A percentile compares a stretch with the other conserved stretches of the same genome.
Evolutionary conservation across 1,140 invertebrate genomes (phyloP).

Genomic region (Sesamia nonagrioides): DNA sequence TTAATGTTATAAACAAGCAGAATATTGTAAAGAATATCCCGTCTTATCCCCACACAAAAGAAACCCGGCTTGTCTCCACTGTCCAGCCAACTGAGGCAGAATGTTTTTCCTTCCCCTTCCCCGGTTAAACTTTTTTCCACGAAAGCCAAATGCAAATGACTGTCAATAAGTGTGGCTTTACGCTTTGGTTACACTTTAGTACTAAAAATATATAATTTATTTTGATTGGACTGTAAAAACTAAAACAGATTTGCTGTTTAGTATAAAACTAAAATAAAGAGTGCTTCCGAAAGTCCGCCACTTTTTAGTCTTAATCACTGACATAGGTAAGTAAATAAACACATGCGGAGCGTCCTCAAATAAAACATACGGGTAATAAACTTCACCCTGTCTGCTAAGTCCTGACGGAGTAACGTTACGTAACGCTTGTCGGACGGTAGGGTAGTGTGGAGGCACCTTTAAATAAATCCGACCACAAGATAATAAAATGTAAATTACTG

Average conservation of each 20-base stretch:
- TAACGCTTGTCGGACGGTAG: neutral
- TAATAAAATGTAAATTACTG: conserved; percentile 54
- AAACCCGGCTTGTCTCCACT: neutral
- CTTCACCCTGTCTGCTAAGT: neutral
- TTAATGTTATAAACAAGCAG: no score
- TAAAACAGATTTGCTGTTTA: no score
- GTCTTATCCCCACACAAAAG: neutral
- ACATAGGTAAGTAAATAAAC: neutral
- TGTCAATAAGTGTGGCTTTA: neutral
- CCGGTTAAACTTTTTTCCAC: neutral
- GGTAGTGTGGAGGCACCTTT: conserved; percentile 40
- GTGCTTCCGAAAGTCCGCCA: no score
- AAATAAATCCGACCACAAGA: conserved; percentile 46
- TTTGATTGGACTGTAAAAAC: no score
- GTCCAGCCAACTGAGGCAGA: neutral
- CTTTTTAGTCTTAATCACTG: no score
- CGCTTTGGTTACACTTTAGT: neutral
- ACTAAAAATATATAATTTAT: neutral
- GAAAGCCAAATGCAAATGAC: neutral
- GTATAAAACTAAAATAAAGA: no score
- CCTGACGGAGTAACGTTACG: conserved; percentile 18
- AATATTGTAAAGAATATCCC: neutral
- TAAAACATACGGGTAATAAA: conserved; percentile 23
- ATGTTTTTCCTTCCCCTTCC: neutral
- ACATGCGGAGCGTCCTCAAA: conserved; percentile 19